Evolutionary conservation across 1,140 invertebrate species (phyloP), one percentile per base, ranked within the genome.

Genomic region (Drosophila burlai): DNA sequence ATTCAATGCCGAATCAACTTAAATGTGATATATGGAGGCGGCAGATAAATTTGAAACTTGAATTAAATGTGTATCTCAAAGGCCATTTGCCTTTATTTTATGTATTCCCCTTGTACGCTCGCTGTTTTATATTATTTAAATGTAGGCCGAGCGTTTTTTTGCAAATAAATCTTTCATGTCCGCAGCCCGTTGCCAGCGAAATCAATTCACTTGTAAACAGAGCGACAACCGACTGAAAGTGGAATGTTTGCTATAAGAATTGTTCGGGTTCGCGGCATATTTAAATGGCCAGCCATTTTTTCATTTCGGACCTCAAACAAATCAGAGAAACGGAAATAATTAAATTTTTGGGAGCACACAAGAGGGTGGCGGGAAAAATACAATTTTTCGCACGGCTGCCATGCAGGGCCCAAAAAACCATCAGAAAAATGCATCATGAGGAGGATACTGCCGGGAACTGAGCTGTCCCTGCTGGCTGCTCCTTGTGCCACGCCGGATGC

Each of bases 271-370:
- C 38, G 36, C 24, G 55, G 69, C 52, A 72, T 59, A 38, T 73
- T 72, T 73, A 73, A 73, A 73, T 72, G 67, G 40, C 24, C n/a
- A 18, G 5, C 21, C 24, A 24, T 46, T 38, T 57, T 61, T 73
- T 18, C 67, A 46, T 55, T 71, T 71, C 18, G n/a, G 21, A 34
- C 42, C 21, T 47, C 68, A 69, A 71, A 61, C 69, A 73, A 60
- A 73, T 71, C 67, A 61, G 67, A 73, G 68, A 57, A 73, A 73
- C 69, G 67, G 67, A 73, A 73, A 73, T 73, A 73, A 73, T 73
- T 73, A 73, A 60, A 73, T 73, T 73, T 73, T 73, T 50, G 68
- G 64, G 40, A 47, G 61, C 34, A 9, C 47, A 18, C 61, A 55
- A 36, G 42, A 29, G 26, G 49, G 42, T 49, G 40, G 21, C 40